Evolutionary conservation across 2,797 vertebrate species (phyloP), one percentile per base, ranked within the genome.

Genomic region (Malacoctenus gilli): DNA sequence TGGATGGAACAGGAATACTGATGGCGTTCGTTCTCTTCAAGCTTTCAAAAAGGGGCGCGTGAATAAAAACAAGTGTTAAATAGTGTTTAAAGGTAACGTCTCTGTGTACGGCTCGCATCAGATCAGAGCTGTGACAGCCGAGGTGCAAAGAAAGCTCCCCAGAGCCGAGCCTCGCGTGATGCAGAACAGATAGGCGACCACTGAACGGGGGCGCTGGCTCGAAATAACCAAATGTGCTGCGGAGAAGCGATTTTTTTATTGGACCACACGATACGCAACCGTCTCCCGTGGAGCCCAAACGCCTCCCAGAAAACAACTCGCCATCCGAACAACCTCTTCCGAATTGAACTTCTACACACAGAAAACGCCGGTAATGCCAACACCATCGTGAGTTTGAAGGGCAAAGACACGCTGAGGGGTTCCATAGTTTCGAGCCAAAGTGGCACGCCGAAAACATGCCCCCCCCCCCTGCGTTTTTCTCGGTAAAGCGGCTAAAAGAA

Each of bases 1-100:
- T 2, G 2, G 15, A 54, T 62, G 38, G 55, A 66, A 63, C 21
- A 67, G 38, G 49, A 75, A 80, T 22, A 67, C 31, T 34, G 25
- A 28, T 28, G 5, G 9, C 9, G 9, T 28, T 28, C 9, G 25
- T 6, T 6, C 25, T 6, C 6, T n/a, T n/a, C n/a, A 5, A 28
- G 20, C 16, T 53, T 42, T 59, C 4, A 32, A 32, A 10, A 16
- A n/a, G n/a, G n/a, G 2, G 11, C 37, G 47, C 35, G 34, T 16
- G 64, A 59, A 55, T 23, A 14, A 59, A 55, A 59, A 57, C 6
- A 28, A 28, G 25, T 6, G 25, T 28, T 28, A 28, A 28, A 28
- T 56, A 50, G 31, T 32, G 13, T 32, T 74, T 47, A 63, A 54
- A 75, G n/a, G n/a, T n/a, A 21, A 18, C 11, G 9, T 2, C 4